These are phyloP conservation scores for Emesis russula DNA, from an alignment of 2,888 invertebrate genomes.

Conservation along the genomic window DNA sequence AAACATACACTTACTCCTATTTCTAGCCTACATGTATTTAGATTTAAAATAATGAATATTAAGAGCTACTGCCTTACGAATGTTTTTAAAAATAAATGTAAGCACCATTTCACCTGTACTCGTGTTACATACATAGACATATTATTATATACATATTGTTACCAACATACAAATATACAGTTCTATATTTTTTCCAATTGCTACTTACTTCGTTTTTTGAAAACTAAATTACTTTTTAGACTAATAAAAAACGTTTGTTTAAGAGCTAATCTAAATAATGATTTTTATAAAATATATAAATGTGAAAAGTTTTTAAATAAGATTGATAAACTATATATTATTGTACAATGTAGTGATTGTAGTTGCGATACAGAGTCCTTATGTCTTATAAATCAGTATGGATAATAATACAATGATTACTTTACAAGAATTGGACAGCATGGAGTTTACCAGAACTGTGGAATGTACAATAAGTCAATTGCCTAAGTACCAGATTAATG, in stretches of 20 bases:
- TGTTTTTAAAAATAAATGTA: neutral
- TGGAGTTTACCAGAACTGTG: neutral
- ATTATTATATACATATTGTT: neutral
- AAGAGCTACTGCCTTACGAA: neutral
- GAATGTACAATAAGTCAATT: neutral
- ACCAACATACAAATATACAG: neutral
- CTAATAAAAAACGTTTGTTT: too few relatives aligned
- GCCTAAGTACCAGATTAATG: slow-evolving; percentile 1
- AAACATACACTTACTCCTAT: neutral
- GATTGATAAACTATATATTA: too few relatives aligned
- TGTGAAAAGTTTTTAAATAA: too few relatives aligned
- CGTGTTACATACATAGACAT: neutral
- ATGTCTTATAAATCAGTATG: neutral
- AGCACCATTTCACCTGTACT: neutral
- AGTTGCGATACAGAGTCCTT: too few relatives aligned
- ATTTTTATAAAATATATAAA: too few relatives aligned
- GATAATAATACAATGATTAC: neutral
- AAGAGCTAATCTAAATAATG: too few relatives aligned
- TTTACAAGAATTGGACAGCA: neutral
- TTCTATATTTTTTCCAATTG: neutral
- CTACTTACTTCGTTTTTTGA: neutral
- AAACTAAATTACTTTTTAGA: neutral
- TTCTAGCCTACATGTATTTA: slow-evolving; percentile 1
- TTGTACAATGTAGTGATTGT: too few relatives aligned
- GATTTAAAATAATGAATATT: neutral